Percentiles rank a stretch among this genome's conserved stretches.
phyloP scores from a whole-genome alignment of 2,113 vertebrate species.

The Nycticorax nycticorax region DNA sequence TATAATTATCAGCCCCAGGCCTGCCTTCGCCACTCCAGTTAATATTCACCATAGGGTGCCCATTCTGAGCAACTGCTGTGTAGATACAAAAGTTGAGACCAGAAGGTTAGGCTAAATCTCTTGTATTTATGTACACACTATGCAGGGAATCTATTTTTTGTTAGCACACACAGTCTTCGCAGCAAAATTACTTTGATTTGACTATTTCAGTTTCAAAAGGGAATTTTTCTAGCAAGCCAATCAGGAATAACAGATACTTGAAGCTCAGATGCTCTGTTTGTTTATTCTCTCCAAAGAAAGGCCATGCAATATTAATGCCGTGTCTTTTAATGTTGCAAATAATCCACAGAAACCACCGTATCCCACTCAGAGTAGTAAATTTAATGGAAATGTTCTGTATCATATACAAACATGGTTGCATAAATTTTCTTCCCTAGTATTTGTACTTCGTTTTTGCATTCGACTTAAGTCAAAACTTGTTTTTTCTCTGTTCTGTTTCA shows the following conservation, averaged over 20 bases:
- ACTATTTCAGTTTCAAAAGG: conserved; percentile 30
- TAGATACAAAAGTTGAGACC: conserved; percentile 8
- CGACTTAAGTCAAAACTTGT: background rate
- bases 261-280: background rate
- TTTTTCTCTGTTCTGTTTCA: background rate
- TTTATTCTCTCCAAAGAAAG: background rate
- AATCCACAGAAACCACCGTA: background rate
- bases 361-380: background rate
- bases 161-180: background rate
- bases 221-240: conserved; percentile 32
- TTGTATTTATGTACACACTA: conserved; percentile 28
- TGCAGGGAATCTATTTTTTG: background rate
- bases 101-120: conserved; percentile 22
- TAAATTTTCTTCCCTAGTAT: background rate
- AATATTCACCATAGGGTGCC: background rate
- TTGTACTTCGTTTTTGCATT: background rate
- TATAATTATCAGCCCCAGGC: conserved; percentile 37
- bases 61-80: background rate
- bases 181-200: conserved; percentile 34
- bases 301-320: conserved; percentile 19
- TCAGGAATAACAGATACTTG: background rate
- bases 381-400: background rate
- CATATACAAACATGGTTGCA: background rate
- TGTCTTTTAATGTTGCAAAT: conserved; percentile 6
- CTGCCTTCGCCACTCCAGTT: conserved; percentile 21